Conservation (phyloP, 2,888 invertebrate species). For the Priapulus caudatus region DNA sequence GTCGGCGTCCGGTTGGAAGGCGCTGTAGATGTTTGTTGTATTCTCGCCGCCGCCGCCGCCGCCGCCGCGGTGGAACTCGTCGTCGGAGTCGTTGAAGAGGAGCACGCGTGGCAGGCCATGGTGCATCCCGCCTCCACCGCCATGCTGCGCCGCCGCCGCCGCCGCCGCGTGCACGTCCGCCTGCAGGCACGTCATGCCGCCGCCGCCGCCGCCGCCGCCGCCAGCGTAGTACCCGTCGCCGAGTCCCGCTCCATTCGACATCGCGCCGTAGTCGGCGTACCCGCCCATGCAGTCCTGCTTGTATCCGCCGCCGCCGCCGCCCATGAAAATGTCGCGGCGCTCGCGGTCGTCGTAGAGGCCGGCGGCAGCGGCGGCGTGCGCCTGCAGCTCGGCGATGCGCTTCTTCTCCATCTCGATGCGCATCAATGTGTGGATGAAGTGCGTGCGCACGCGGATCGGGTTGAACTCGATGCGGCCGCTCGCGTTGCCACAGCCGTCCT, state of each 20-base stretch:
- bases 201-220: conserved; percentile 7
- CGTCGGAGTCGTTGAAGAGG: conserved; percentile 34
- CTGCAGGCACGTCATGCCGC: not conserved
- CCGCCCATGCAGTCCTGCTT: conserved; percentile 41
- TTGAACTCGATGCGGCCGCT: conserved; percentile 91
- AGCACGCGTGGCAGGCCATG: conserved; percentile 25
- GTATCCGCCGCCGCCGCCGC: conserved; percentile 69
- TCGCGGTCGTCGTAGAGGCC: not conserved
- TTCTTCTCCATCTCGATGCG: conserved; percentile 42
- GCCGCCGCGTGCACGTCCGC: not conserved
- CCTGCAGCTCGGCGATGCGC: not conserved
- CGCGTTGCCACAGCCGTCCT: conserved; percentile 83
- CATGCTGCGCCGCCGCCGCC: not conserved
- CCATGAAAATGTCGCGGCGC: not conserved
- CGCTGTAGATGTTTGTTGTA: not conserved
- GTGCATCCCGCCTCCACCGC: conserved; percentile 20
- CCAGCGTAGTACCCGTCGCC: conserved; percentile 20
- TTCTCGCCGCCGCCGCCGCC: not conserved
- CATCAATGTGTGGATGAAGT: conserved; percentile 94
- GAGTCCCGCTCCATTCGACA: conserved; percentile 41
- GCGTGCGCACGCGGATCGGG: conserved; percentile 83
- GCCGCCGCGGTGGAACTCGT: conserved; percentile 22
- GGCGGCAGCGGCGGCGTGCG: not conserved
- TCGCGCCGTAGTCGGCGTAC: conserved; percentile 73
- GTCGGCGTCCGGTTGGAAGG: not conserved